A percentile compares a stretch with the other conserved stretches of the same genome.
Evolutionary conservation across 2,113 vertebrate genomes (phyloP).

Genomic region (Mellivora capensis): DNA sequence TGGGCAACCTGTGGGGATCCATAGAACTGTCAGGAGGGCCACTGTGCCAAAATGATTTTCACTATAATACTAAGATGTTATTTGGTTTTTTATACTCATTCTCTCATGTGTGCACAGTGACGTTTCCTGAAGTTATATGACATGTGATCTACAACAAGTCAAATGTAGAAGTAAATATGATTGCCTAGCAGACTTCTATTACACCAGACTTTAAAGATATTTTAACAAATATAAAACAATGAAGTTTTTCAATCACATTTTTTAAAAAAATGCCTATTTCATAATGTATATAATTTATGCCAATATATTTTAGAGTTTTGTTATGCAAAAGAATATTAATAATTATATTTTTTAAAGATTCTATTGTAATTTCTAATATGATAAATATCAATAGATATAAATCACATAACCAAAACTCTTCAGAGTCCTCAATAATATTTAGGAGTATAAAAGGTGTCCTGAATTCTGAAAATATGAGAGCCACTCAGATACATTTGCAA

Average conservation of each 20-base stretch:
- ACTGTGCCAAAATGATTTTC: not conserved
- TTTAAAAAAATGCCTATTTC: not conserved
- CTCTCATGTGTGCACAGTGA: not conserved
- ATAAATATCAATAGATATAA: not conserved
- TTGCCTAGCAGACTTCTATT: not conserved
- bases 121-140: not conserved
- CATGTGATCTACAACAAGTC: not conserved
- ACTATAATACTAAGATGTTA: not conserved
- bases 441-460: not conserved
- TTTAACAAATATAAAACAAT: not conserved
- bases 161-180: not conserved
- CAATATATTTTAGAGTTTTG: not conserved
- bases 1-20: not conserved
- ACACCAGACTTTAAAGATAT: not conserved
- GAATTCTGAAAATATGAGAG: not conserved
- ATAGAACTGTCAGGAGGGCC: not conserved
- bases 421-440: not conserved
- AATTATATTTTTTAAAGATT: not conserved
- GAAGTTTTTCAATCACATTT: not conserved
- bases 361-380: not conserved
- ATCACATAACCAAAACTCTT: not conserved
- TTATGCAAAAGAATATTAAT: not conserved
- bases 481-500: not conserved
- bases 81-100: not conserved
- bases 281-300: not conserved